A percentile compares a stretch with the other conserved stretches of the same genome.
phyloP scores from a whole-genome alignment of 2,888 invertebrate species.

The Herminia tarsipennalis region DNA sequence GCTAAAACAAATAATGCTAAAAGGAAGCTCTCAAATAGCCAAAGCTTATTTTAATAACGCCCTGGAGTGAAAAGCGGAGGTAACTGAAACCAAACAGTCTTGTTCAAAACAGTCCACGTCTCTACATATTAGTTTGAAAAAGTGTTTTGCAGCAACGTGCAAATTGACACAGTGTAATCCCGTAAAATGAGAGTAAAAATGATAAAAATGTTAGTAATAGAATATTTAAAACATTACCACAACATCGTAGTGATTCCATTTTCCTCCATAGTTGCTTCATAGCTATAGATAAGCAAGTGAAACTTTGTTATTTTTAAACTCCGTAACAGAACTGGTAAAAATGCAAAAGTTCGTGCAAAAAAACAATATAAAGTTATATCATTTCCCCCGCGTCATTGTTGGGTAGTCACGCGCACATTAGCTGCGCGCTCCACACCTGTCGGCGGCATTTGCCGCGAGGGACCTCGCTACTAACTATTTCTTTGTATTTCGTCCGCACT shows the following conservation, averaged over 20 bases:
- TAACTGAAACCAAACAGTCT: conserved; percentile 11
- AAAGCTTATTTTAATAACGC: conserved; percentile 13
- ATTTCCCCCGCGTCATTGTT: conserved; percentile 65
- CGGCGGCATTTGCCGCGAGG: conserved; percentile 65
- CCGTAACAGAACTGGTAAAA: conserved; percentile 16
- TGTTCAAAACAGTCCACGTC: conserved; percentile 8
- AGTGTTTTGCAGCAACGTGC: too few species aligned
- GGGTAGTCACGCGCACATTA: conserved; percentile 67
- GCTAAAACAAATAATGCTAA: conserved; percentile 2
- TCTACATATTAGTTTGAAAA: conserved; percentile 5
- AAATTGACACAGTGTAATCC: too few species aligned
- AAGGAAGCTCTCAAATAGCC: conserved; percentile 9
- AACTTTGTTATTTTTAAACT: conserved; percentile 6
- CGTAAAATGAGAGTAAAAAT: too few species aligned
- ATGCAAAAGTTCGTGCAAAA: conserved; percentile 22
- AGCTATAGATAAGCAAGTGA: not conserved
- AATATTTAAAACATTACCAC: too few species aligned
- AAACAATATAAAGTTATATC: conserved; percentile 56
- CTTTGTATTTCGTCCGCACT: conserved; percentile 62
- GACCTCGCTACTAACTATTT: conserved; percentile 66
- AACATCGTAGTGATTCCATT: not conserved
- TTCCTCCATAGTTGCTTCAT: not conserved
- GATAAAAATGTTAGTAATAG: too few species aligned
- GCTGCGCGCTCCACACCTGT: conserved; percentile 65
- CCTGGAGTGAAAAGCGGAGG: conserved; percentile 2